Percentiles rank a stretch among this genome's conserved stretches.
These are phyloP conservation scores for Polyodon spathula DNA, from an alignment of 2,113 vertebrate genomes.

Conservation along the genomic window DNA sequence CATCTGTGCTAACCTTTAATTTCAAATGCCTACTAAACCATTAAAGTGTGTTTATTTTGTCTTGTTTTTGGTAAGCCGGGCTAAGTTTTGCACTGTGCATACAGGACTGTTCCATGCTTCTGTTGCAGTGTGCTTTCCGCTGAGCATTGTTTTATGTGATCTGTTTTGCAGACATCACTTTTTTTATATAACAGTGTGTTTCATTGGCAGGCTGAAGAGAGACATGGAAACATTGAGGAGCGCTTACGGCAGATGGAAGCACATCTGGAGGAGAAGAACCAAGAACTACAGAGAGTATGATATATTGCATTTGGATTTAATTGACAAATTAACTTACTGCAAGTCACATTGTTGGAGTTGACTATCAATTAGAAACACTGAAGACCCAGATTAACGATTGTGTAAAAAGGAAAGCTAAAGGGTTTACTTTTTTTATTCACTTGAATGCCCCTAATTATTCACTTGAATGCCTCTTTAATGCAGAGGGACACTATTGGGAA, in stretches of 20 bases:
- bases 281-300: constrained; percentile 85
- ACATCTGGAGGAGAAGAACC: constrained; percentile 92
- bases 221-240: constrained; percentile 93
- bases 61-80: neutral
- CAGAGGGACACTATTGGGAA: too few species aligned
- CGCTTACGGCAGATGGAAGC: constrained; percentile 85
- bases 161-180: neutral
- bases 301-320: neutral
- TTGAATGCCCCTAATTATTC: too few species aligned
- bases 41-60: neutral
- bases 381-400: neutral
- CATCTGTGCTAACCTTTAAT: constrained; percentile 4
- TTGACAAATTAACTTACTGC: neutral
- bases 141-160: neutral
- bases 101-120: neutral
- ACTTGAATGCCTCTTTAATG: too few species aligned
- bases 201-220: constrained; percentile 78
- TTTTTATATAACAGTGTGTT: neutral
- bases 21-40: neutral
- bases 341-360: neutral
- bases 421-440: too few species aligned
- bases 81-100: neutral
- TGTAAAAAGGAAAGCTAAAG: too few species aligned
- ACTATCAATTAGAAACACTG: neutral
- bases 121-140: constrained; percentile 6